Percentiles rank a stretch among this genome's conserved stretches.
phyloP scores from a whole-genome alignment of 2,888 invertebrate species.

The Sylvicola fuscatus region DNA sequence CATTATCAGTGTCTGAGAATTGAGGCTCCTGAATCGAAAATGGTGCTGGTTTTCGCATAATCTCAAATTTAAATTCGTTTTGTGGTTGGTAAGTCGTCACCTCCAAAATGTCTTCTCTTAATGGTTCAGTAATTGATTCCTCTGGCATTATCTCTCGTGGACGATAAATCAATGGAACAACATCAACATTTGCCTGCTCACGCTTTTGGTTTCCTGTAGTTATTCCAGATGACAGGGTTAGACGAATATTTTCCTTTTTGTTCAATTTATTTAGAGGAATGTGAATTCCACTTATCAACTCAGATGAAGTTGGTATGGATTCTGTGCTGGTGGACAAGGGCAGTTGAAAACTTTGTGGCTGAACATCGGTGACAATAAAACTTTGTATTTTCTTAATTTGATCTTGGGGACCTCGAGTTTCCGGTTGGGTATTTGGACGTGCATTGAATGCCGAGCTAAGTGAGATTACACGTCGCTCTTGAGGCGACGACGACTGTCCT shows the following conservation, averaged over 20 bases:
- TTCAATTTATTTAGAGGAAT: constrained; percentile 1
- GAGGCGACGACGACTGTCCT: no score
- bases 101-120: background rate
- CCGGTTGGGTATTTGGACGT: constrained; percentile 1
- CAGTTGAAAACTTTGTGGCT: constrained; percentile 25
- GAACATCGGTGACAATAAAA: constrained; percentile 20
- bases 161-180: constrained; percentile 2
- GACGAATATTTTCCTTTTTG: constrained; percentile 1
- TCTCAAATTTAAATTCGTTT: no score
- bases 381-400: constrained; percentile 16
- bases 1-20: no score
- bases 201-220: background rate
- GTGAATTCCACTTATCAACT: background rate
- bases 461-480: no score
- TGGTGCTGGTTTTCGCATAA: no score
- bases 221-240: constrained; percentile 1
- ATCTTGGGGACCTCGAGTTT: background rate
- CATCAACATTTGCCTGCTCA: background rate
- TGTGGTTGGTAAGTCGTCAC: no score
- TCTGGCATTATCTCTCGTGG: background rate
- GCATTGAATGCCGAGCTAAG: constrained; percentile 1
- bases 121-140: background rate
- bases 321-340: constrained; percentile 1
- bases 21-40: no score
- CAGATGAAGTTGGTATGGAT: constrained; percentile 2